Evolutionary conservation across 2,888 invertebrate genomes (phyloP), one percentile per base, ranked within the genome.

Genomic region (Lasioglossum villosulum): DNA sequence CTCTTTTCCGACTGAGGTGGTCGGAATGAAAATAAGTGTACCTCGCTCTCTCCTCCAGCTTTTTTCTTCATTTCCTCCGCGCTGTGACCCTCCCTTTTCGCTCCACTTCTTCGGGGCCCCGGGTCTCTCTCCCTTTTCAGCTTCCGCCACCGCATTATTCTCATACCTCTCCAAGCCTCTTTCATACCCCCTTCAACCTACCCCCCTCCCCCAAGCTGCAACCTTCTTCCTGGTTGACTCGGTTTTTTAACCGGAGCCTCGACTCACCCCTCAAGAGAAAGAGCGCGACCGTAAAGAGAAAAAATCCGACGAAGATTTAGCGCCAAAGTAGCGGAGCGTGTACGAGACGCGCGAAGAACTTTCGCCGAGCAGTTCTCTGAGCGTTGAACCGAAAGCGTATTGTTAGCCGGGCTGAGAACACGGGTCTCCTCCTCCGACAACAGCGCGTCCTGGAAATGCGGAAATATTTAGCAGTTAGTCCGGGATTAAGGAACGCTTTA

Each of bases 21-120:
- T 92, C 86, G 93, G 93, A 94, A 94, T 94, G 94, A 94, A 94
- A 94, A 94, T 94, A 94, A 94, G 94, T 94, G 93, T 93, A 92
- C 88, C 91, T 90, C 86, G 86, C 82, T 87, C 90, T 85, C 79
- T 80, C 48, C 70, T 48, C 74, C 73, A 75, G 87, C 86, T 92
- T 90, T 92, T 92, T 91, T 91, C 90, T 86, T 89, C 86, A 86
- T 89, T 90, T 88, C 84, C 88, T 89, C 78, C 80, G 78, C 84
- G 80, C 83, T n/a, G 56, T 72, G 78, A 75, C 77, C 68, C 75
- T 87, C 83, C 77, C 83, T 75, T 56, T 59, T 88, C 83, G 75
- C 84, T 76, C 81, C 70, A 59, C 87, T 87, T 79, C 88, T 87
- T 88, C 83, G 74, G 68, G 75, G 80, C 66, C 80, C 79, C 37